A percentile compares a stretch with the other conserved stretches of the same genome.
These are phyloP conservation scores for Gobio occitaniae DNA, from an alignment of 2,797 vertebrate species.

Conservation along the genomic window DNA sequence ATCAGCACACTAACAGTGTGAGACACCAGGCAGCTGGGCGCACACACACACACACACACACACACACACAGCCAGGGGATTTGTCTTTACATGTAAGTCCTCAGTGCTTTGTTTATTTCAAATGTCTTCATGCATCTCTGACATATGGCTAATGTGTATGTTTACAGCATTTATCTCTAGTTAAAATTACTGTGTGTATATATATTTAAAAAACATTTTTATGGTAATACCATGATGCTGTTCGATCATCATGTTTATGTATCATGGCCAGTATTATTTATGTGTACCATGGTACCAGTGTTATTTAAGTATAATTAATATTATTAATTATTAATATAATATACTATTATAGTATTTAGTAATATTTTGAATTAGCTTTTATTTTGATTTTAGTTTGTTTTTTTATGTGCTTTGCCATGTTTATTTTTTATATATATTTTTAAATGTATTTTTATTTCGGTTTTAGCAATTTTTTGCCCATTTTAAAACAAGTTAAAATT, in stretches of 20 bases:
- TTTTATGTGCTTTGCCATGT: not conserved
- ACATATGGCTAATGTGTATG: not conserved
- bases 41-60: conserved; percentile 42
- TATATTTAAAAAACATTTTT: not conserved
- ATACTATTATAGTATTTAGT: not conserved
- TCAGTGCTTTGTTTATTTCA: conserved; percentile 15
- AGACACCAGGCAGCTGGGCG: conserved; percentile 10
- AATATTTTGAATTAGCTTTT: not conserved
- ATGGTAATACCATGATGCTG: not conserved
- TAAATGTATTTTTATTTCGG: not conserved
- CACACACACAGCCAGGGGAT: not conserved
- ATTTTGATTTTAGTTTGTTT: not conserved
- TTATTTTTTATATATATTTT: not conserved
- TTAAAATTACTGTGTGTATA: not conserved
- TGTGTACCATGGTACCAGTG: not conserved
- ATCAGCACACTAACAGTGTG: conserved; percentile 43
- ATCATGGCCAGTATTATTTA: not conserved
- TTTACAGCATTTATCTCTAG: not conserved
- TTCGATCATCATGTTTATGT: not conserved
- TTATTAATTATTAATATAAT: not conserved
- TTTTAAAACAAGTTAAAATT: not conserved
- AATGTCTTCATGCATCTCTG: conserved; percentile 18
- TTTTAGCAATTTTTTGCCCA: not conserved
- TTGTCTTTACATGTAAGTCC: conserved; percentile 18
- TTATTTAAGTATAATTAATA: not conserved